Evolutionary conservation across 2,113 vertebrate genomes (phyloP).

Genomic region (Tenrec ecaudatus): DNA sequence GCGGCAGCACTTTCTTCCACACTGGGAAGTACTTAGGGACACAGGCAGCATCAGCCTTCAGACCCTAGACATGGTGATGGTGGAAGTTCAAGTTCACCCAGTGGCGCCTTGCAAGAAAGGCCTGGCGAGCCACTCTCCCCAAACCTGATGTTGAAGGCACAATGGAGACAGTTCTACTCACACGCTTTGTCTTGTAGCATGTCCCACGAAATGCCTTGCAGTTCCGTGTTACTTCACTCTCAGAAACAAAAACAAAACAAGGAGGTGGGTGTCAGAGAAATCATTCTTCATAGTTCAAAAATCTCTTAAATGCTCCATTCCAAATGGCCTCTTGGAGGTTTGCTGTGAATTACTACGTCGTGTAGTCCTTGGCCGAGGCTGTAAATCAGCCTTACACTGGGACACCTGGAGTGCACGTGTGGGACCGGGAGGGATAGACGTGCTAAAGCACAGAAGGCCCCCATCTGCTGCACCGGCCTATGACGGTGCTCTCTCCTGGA

Average conservation of each 20-base stretch:
- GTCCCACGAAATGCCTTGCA: background rate
- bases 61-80: background rate
- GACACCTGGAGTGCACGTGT: background rate
- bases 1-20: background rate
- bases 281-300: background rate
- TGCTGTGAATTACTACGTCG: background rate
- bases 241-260: background rate
- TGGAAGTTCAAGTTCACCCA: background rate
- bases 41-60: background rate
- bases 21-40: background rate
- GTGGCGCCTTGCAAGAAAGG: background rate
- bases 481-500: background rate
- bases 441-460: rapidly evolving
- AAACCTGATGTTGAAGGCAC: background rate
- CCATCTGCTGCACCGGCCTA: rapidly evolving
- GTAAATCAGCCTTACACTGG: rapidly evolving
- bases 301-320: background rate
- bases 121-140: background rate
- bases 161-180: background rate
- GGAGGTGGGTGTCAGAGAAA: background rate
- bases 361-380: background rate
- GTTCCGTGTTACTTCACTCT: background rate
- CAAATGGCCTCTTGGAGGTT: background rate
- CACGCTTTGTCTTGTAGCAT: too few relatives aligned
- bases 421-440: background rate